Conservation (phyloP, 2,888 invertebrate species). For the Limnephilus auricula region DNA sequence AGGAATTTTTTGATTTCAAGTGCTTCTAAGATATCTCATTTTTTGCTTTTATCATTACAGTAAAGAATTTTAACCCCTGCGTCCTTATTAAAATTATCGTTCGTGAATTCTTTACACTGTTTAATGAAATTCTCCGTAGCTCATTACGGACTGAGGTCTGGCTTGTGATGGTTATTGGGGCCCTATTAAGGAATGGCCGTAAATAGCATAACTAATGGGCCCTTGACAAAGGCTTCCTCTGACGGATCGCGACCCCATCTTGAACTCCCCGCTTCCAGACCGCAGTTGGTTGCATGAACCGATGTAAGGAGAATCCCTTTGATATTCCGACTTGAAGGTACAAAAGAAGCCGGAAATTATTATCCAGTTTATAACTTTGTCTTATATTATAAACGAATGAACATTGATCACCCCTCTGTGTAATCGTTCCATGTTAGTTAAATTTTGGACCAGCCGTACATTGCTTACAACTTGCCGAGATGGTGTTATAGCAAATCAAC, state of each 20-base stretch:
- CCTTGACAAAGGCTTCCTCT: slow-evolving; percentile 55
- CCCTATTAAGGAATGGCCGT: slow-evolving; percentile 11
- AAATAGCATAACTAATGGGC: slow-evolving; percentile 55
- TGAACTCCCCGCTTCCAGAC: not conserved
- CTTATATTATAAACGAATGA: not conserved
- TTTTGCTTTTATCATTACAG: no score
- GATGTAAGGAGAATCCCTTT: not conserved
- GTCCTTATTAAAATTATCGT: no score
- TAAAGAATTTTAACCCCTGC: no score
- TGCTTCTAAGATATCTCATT: no score
- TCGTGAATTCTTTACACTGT: not conserved
- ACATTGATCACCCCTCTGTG: not conserved
- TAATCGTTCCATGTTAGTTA: no score
- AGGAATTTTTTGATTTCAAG: no score
- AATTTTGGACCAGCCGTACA: not conserved
- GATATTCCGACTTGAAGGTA: not conserved
- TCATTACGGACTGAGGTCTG: not conserved
- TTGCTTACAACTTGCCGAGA: not conserved
- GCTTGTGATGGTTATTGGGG: slow-evolving; percentile 10
- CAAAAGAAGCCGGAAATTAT: slow-evolving; percentile 6
- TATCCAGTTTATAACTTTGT: not conserved
- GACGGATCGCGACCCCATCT: slow-evolving; percentile 45
- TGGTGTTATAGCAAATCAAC: not conserved
- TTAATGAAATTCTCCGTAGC: not conserved
- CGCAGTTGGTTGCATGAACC: not conserved